Evolutionary conservation across 1,140 invertebrate species (phyloP), one percentile per base, ranked within the genome.

Genomic region (Saccostrea cuccullata): DNA sequence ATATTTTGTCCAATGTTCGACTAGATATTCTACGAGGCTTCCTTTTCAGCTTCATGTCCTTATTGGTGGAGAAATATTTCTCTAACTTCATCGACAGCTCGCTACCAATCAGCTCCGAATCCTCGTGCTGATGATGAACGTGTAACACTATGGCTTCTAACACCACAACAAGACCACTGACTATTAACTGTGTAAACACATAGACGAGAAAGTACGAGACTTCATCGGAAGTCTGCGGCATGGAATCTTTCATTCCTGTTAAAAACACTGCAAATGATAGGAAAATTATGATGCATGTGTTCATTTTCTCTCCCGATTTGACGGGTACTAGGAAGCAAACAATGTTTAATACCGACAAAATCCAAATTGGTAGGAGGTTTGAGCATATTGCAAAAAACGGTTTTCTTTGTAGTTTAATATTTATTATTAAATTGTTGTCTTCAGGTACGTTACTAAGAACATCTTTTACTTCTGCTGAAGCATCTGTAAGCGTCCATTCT

Each of bases 191-290:
- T 20, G 58, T 64, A 17, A 64, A 64, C 58, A 64, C 5, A 17
- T 64, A 64, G 58, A 64, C 58, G 58, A 64, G 58, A 64, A 64
- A 64, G 17, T 64, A 64, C 58, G 58, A 64, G 58, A 64, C 58
- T 64, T 64, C 58, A n/a, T 64, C 58, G 17, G 58, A 64, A 20
- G 58, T 20, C 8, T 64, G 58, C n/a, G 58, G 58, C 58, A 64
- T 64, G 17, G 17, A 64, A 20, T 64, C 58, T 20, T 17, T 64
- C 58, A 64, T 64, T 0, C n/a, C 20, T n/a, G 58, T 20, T 17
- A 64, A 6, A 64, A 64, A 64, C 17, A 64, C 58, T 64, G 58
- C 58, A 64, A 64, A 64, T 6, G 58, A 20, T n/a, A 64, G n/a
- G n/a, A 64, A 64, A 20, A 64, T 64, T 64, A n/a, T 20, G 0